Conservation (phyloP, 2,888 invertebrate genomes). For the Epistrophe eligans region DNA sequence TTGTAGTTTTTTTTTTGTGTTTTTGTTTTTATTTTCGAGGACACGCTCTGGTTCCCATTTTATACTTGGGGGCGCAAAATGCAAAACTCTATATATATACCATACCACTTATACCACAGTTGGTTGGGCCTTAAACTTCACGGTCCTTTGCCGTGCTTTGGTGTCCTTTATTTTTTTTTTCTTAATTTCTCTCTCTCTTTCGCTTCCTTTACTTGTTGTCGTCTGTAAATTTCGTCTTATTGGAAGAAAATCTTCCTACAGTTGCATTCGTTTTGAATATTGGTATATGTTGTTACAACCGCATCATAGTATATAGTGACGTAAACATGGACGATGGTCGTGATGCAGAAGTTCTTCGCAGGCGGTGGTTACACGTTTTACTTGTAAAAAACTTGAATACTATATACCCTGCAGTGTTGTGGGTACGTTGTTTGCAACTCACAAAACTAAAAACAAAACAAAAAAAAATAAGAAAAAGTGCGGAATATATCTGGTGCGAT, state of each 20-base stretch:
- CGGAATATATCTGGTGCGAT: slow-evolving; percentile 12
- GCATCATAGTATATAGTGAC: slow-evolving; percentile 34
- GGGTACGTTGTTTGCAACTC: slow-evolving; percentile 9
- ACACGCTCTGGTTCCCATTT: slow-evolving; percentile 72
- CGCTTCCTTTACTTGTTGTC: slow-evolving; percentile 14
- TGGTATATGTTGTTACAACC: slow-evolving; percentile 16
- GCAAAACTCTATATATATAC: slow-evolving; percentile 56
- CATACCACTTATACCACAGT: slow-evolving; percentile 46
- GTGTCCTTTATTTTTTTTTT: slow-evolving; percentile 44
- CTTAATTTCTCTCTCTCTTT: not conserved
- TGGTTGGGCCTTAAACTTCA: slow-evolving; percentile 48
- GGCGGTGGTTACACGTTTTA: slow-evolving; percentile 60
- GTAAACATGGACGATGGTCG: slow-evolving; percentile 59
- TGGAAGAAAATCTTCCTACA: slow-evolving; percentile 45
- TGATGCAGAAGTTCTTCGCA: slow-evolving; percentile 64
- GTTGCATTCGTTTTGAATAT: slow-evolving; percentile 17
- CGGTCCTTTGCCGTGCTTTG: slow-evolving; percentile 56
- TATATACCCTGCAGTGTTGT: slow-evolving; percentile 12
- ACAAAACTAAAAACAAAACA: not conserved
- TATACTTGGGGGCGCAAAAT: slow-evolving; percentile 61
- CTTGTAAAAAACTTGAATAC: slow-evolving; percentile 43
- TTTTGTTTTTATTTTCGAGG: slow-evolving; percentile 58
- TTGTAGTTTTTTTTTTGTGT: slow-evolving; percentile 48
- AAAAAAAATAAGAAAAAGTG: slow-evolving; percentile 9
- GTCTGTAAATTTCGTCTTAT: slow-evolving; percentile 36